Evolutionary conservation across 1,140 invertebrate genomes (phyloP).

Genomic region (Hetaerina americana): DNA sequence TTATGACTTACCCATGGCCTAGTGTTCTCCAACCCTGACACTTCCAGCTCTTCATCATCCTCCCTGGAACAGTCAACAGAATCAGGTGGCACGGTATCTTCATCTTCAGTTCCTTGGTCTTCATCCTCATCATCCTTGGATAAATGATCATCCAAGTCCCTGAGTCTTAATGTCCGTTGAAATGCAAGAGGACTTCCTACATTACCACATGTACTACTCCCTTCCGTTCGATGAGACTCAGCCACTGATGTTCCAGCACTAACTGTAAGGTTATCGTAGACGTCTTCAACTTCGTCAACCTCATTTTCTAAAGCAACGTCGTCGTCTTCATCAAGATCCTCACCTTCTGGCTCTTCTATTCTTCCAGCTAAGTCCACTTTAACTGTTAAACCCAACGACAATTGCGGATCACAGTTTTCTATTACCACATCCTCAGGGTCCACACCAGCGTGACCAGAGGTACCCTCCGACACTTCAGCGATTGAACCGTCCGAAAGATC

Average conservation of each 20-base stretch:
- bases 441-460: background rate
- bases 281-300: constrained; percentile 14
- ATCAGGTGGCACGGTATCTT: constrained; percentile 2
- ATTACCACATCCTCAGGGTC: background rate
- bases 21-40: constrained; percentile 18
- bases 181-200: constrained; percentile 21
- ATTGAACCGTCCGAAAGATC: background rate
- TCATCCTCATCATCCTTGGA: constrained; percentile 14
- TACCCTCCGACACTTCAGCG: background rate
- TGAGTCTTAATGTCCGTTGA: constrained; percentile 24
- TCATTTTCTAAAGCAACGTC: constrained; percentile 16
- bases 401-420: background rate
- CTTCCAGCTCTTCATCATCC: constrained; percentile 23
- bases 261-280: constrained; percentile 3
- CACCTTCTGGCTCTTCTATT: background rate
- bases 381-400: background rate
- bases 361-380: background rate
- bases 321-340: background rate
- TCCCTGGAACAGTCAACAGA: background rate
- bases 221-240: constrained; percentile 15
- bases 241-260: constrained; percentile 11
- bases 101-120: constrained; percentile 21
- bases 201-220: constrained; percentile 13
- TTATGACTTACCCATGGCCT: background rate
- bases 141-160: constrained; percentile 15